A percentile compares a stretch with the other conserved stretches of the same genome.
These are phyloP conservation scores for Melospiza melodia DNA, from an alignment of 2,113 vertebrate species.

Conservation along the genomic window DNA sequence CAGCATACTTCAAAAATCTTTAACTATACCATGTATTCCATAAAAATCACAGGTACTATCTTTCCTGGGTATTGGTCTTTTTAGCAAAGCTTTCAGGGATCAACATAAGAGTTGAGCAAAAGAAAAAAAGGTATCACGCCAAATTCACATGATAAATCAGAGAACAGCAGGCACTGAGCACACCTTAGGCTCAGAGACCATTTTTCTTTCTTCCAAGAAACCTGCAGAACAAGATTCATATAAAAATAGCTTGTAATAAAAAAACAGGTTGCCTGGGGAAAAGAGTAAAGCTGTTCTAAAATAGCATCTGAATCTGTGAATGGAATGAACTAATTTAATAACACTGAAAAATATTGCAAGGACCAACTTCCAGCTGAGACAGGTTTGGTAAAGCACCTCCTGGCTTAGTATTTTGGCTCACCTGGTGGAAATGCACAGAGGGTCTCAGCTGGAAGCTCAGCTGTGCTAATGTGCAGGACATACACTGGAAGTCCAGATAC, in stretches of 20 bases:
- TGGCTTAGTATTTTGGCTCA: slow-evolving; percentile 36
- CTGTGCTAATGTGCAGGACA: slow-evolving; percentile 31
- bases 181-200: not conserved
- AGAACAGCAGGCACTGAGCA: not conserved
- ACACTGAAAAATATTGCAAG: slow-evolving; percentile 29
- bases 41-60: not conserved
- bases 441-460: slow-evolving; percentile 51
- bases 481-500: slow-evolving; percentile 14
- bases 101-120: not conserved
- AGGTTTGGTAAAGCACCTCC: slow-evolving; percentile 10
- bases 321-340: slow-evolving; percentile 42
- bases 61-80: not conserved
- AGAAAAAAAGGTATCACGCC: not conserved
- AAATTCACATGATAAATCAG: not conserved
- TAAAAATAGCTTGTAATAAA: slow-evolving; percentile 19
- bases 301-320: slow-evolving; percentile 20
- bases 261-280: not conserved
- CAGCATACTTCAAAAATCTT: not conserved
- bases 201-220: slow-evolving; percentile 22
- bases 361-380: slow-evolving; percentile 50
- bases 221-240: not conserved
- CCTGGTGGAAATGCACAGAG: slow-evolving; percentile 20
- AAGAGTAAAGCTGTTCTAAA: slow-evolving; percentile 40
- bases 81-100: not conserved
- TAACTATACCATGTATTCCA: not conserved